Conservation (phyloP, 2,797 vertebrate species). For the Potorous gilbertii region DNA sequence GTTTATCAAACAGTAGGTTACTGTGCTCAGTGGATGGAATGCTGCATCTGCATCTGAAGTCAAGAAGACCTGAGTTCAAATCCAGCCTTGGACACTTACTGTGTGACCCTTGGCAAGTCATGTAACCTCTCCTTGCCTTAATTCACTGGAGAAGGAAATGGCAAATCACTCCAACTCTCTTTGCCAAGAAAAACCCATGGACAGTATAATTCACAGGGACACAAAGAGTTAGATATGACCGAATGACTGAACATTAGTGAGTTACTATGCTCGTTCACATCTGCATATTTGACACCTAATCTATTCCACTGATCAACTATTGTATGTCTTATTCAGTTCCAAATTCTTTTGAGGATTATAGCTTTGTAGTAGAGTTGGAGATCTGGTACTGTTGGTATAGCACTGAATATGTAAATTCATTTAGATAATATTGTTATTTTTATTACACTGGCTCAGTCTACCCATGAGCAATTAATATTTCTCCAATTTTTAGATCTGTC, state of each 20-base stretch:
- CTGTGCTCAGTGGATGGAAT: not conserved
- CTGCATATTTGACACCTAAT: not conserved
- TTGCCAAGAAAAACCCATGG: not conserved
- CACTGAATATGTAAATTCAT: not conserved
- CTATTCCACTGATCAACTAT: not conserved
- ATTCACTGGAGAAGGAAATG: not conserved
- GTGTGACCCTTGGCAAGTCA: not conserved
- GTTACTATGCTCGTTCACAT: not conserved
- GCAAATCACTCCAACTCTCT: not conserved
- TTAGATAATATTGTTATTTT: not conserved
- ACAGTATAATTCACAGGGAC: not conserved
- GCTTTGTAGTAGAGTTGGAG: not conserved
- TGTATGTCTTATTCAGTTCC: not conserved
- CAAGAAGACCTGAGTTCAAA: not conserved
- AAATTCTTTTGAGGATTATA: not conserved
- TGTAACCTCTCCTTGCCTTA: not conserved
- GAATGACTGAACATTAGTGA: not conserved
- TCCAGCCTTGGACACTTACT: not conserved
- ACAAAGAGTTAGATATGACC: not conserved
- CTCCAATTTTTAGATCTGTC: not conserved
- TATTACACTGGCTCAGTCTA: not conserved
- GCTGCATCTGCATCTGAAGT: not conserved
- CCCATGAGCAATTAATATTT: not conserved
- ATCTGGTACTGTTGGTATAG: not conserved
- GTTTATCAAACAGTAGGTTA: not conserved